Base-by-base conservation (phyloP, 2,113 vertebrate species). In the Pleuronectes platessa region DNA sequence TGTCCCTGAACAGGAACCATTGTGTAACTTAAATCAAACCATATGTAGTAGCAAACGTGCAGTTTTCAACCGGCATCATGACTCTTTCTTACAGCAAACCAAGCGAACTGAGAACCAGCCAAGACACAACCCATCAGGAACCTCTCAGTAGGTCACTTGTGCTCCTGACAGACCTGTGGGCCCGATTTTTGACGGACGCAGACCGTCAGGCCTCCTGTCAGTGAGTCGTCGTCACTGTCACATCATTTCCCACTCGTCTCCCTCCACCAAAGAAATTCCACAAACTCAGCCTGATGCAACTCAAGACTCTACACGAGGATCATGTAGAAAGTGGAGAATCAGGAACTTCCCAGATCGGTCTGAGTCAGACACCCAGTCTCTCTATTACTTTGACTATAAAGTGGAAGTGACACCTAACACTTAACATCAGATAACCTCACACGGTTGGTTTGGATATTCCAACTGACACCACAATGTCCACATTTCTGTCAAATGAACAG, bases 171-270 rank as follows among this genome's bases (percentile, higher is more conserved):
- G 35, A 37, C 35, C 35, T 42, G 40, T 12, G 40, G 11, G 2
- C 8, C 9, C 2, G 12, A 42, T 42, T 14, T 18, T 1, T 77
- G 72, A 85, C 42, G 5, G 61, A 77, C 7, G 2, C 27, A 26
- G 71, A 70, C 77, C 75, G 75, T 37, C 69, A 67, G 61, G 56
- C 3, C 71, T 73, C 15, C 68, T 62, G 62, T 78, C 82, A 61
- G 72, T 51, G 27, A 79, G 56, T 56, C 2, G 56, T 56, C 2
- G 3, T 80, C 83, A 68, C 27, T n/a, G 0, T 18, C 75, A 40
- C 63, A 27, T 86, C 75, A 20, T 61, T 51, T 71, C 8, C 73
- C 68, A 74, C 77, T 51, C 59, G 42, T 72, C 76, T 68, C 10
- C 55, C 35, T 58, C 60, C 40, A n/a, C 51, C 15, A 24, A 65